Conservation (phyloP, 2,797 vertebrate species). For the Sternarchorhynchus goeldii region DNA sequence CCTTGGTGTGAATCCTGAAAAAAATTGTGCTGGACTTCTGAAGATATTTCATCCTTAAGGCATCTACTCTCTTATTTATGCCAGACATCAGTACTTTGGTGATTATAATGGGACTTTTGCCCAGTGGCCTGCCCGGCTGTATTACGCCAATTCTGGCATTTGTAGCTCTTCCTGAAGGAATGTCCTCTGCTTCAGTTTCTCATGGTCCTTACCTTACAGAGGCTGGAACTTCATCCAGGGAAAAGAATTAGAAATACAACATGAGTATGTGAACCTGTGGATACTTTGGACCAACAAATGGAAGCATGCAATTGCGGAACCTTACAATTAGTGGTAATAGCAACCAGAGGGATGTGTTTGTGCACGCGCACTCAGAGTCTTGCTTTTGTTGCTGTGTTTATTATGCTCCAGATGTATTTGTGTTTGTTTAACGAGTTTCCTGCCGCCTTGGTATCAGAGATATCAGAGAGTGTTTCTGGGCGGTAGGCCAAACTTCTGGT, state of each 20-base stretch:
- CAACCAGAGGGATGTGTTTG: slow-evolving; percentile 22
- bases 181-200: not conserved
- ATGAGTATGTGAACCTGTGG: not conserved
- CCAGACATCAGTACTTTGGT: slow-evolving; percentile 59
- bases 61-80: slow-evolving; percentile 62
- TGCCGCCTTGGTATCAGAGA: not conserved
- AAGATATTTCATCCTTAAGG: slow-evolving; percentile 55
- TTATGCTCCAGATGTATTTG: not conserved
- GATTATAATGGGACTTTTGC: slow-evolving; percentile 48
- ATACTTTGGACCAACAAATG: not conserved
- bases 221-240: slow-evolving; percentile 1
- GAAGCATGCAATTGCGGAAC: slow-evolving; percentile 13
- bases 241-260: not conserved
- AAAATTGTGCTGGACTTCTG: slow-evolving; percentile 70
- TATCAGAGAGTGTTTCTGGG: not conserved
- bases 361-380: not conserved
- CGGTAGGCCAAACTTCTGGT: not conserved
- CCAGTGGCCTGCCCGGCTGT: not conserved
- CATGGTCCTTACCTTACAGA: not conserved
- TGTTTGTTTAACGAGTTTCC: slow-evolving; percentile 9
- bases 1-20: slow-evolving; percentile 59
- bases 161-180: not conserved
- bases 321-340: slow-evolving; percentile 17
- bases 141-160: not conserved
- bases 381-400: not conserved